Percentiles rank a stretch among this genome's conserved stretches.
Conservation (phyloP, 2,113 vertebrate genomes). For the Aleadryas rufinucha region DNA sequence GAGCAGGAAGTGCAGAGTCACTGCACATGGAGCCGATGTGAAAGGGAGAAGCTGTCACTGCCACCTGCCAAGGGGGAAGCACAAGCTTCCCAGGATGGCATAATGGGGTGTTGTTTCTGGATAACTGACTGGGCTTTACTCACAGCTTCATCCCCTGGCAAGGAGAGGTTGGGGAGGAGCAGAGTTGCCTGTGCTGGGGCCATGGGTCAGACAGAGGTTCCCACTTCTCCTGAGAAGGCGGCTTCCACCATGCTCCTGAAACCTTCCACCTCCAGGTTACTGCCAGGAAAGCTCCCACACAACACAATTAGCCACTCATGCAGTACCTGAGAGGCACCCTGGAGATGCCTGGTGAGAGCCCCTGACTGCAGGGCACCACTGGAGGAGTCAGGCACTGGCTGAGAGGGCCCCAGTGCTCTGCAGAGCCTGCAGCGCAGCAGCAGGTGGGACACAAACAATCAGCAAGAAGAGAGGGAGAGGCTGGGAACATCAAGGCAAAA, state of each 20-base stretch:
- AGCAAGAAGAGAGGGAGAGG: background rate
- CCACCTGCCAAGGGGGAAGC: background rate
- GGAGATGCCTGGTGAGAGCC: background rate
- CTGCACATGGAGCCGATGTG: rapidly evolving
- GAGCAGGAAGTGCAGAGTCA: background rate
- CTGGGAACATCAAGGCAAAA: background rate
- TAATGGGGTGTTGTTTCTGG: background rate
- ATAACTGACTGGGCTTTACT: background rate
- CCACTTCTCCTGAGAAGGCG: background rate
- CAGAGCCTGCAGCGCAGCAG: background rate
- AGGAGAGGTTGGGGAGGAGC: background rate
- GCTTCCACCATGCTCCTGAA: background rate
- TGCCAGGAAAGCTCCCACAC: background rate
- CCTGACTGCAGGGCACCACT: background rate
- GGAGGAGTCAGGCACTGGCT: rapidly evolving
- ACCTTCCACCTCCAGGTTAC: background rate
- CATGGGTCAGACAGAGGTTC: rapidly evolving
- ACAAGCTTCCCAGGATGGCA: background rate
- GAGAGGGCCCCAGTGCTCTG: background rate
- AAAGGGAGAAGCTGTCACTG: background rate
- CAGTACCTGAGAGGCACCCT: background rate
- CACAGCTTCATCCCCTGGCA: background rate
- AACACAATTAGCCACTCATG: background rate
- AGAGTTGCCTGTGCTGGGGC: background rate
- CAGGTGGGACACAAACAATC: background rate